Evolutionary conservation across 2,888 invertebrate genomes (phyloP).

Genomic region (Chrysomela aeneicollis): DNA sequence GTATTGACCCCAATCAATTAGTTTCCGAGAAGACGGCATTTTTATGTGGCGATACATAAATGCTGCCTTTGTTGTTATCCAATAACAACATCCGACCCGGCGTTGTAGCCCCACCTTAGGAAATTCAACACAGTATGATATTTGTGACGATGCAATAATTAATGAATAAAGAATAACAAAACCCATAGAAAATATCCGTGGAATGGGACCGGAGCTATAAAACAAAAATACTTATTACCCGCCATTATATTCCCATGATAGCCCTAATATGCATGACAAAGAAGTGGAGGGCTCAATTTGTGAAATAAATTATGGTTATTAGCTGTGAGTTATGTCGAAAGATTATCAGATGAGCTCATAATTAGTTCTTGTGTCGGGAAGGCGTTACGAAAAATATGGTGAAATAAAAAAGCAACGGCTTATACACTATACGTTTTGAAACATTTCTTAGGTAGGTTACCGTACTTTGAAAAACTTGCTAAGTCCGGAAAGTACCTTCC

Average conservation of each 20-base stretch:
- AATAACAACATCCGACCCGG: not conserved
- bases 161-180: not conserved
- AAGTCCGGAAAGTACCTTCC: too few species aligned
- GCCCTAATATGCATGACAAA: slow-evolving; percentile 2
- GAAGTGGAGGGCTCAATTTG: slow-evolving; percentile 2
- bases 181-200: not conserved
- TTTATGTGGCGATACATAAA: not conserved
- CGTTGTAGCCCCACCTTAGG: too few species aligned
- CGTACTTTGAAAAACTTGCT: too few species aligned
- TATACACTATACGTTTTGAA: too few species aligned
- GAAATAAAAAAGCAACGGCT: not conserved
- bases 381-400: not conserved
- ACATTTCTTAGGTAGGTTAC: too few species aligned
- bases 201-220: not conserved
- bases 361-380: not conserved
- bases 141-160: not conserved
- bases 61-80: not conserved
- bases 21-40: not conserved
- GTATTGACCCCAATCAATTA: slow-evolving; percentile 7
- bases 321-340: not conserved
- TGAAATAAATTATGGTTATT: slow-evolving; percentile 2
- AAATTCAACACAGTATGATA: too few species aligned
- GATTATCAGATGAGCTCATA: not conserved
- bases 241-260: not conserved
- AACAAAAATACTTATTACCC: not conserved